These are phyloP conservation scores for Epizoanthus scotinus DNA, from an alignment of 92 coral and sea anemone genomes.

Conservation along the genomic window DNA sequence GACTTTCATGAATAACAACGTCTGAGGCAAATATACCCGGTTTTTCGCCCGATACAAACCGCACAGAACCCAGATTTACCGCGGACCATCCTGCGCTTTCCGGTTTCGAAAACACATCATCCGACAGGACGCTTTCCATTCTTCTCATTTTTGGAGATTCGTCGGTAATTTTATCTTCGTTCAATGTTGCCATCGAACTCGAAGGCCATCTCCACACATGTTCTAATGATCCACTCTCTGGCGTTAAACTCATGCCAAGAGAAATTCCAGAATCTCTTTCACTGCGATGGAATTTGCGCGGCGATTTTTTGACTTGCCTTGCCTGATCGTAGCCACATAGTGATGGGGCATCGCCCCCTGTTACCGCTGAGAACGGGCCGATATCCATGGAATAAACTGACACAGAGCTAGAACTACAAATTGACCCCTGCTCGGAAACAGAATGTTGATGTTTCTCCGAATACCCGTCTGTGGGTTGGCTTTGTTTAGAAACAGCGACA, in stretches of 20 bases:
- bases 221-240: slow-evolving; percentile 22
- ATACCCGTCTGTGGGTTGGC: background rate
- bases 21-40: background rate
- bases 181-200: background rate
- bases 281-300: slow-evolving; percentile 19
- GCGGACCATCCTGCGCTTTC: background rate
- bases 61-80: slow-evolving; percentile 1
- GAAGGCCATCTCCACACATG: slow-evolving; percentile 26
- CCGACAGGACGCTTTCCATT: slow-evolving; percentile 20
- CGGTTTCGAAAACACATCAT: slow-evolving; percentile 28
- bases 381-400: background rate
- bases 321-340: background rate
- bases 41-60: slow-evolving; percentile 18
- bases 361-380: background rate
- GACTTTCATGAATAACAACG: background rate
- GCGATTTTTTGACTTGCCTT: background rate
- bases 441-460: background rate
- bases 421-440: slow-evolving; percentile 6
- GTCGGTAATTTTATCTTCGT: background rate
- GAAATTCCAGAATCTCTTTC: slow-evolving; percentile 43
- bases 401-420: background rate
- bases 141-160: background rate
- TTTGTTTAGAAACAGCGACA: slow-evolving; percentile 7
- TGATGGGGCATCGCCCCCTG: background rate
- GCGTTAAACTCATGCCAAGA: slow-evolving; percentile 7